A percentile compares a stretch with the other conserved stretches of the same genome.
Conservation (phyloP, 1,140 invertebrate species). For the Anastrepha ludens region DNA sequence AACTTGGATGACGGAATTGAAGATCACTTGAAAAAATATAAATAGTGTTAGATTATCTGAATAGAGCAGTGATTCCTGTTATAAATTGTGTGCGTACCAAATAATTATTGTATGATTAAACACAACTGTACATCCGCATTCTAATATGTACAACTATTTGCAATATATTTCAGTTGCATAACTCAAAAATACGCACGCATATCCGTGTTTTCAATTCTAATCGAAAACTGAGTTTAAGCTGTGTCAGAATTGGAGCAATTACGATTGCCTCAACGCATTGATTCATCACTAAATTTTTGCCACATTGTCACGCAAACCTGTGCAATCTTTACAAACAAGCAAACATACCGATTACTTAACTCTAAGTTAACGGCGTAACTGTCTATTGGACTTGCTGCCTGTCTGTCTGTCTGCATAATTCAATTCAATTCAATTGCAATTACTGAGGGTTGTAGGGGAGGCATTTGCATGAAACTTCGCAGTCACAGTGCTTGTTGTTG, state of each 20-base stretch:
- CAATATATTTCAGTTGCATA: background rate
- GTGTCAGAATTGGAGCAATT: background rate
- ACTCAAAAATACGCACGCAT: background rate
- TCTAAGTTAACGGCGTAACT: background rate
- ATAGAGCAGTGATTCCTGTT: too few species aligned
- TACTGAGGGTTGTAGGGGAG: background rate
- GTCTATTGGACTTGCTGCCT: background rate
- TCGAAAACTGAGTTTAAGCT: background rate
- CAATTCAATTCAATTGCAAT: slow-evolving; percentile 47
- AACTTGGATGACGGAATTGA: too few species aligned
- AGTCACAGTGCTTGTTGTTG: background rate
- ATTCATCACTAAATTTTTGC: slow-evolving; percentile 35
- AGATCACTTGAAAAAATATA: too few species aligned
- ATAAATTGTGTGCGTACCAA: too few species aligned
- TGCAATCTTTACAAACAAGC: background rate
- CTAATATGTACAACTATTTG: background rate
- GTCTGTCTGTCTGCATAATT: slow-evolving; percentile 47
- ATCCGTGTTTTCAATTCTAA: background rate
- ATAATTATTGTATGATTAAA: background rate
- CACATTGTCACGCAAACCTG: slow-evolving; percentile 27
- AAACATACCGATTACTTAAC: too few species aligned
- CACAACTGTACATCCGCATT: background rate
- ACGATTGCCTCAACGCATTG: background rate
- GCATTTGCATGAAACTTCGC: background rate
- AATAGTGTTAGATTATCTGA: too few species aligned